Evolutionary conservation across 1,140 invertebrate species (phyloP), one percentile per base, ranked within the genome.

Genomic region (Muscidifurax raptorellus): DNA sequence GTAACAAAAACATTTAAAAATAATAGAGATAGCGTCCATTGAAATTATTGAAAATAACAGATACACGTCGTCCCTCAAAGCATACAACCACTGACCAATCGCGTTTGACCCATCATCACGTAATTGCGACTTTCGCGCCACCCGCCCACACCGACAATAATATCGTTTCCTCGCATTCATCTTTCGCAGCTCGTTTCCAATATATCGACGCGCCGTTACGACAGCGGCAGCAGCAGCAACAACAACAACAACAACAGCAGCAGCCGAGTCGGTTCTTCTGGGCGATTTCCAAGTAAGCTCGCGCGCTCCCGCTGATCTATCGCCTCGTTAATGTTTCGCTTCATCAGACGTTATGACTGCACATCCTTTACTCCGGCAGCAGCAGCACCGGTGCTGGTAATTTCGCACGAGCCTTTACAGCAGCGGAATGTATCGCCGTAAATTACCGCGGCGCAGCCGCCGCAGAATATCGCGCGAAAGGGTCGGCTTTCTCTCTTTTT

Each of bases 311-410:
- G 89, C 87, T 91, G 91, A 92, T 91, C 89, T 91, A 92, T 92
- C 89, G 90, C 88, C 90, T 91, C 91, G 91, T 92, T 92, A 92
- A 92, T 91, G 91, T 90, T 91, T 90, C 91, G 91, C 91, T 91
- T 91, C 90, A 91, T 91, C 91, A 91, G 91, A 91, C 90, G 90
- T 91, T 91, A 91, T 91, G 90, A 92, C 89, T 87, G 90, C 89
- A 90, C 90, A 91, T 92, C 91, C 89, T 91, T 92, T 91, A 92
- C 90, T 87, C 88, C 89, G 90, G 52, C 90, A 40, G 52, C 90
- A 67, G 25, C 64, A 15, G 10, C 90, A 91, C 88, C 89, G 89
- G 90, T 40, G 66, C 91, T 91, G 90, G 91, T 91, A 91, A 92
- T 91, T 91, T 92, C 89, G 85, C 87, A 82, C 82, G 75, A 90